Conservation (phyloP, 2,113 vertebrate species). For the Prunella fulvescens region DNA sequence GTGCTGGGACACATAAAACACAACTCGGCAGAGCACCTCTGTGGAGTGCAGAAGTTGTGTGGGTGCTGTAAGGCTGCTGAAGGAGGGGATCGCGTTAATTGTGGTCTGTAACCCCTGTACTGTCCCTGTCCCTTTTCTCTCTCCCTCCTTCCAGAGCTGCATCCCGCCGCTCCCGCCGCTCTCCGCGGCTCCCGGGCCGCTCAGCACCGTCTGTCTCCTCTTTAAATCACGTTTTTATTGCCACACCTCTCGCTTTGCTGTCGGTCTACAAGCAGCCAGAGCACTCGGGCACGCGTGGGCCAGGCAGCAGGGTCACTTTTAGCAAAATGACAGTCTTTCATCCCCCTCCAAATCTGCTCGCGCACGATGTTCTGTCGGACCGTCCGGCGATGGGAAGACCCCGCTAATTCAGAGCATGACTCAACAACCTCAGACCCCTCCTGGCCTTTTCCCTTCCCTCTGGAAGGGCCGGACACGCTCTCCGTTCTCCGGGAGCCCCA, state of each 20-base stretch:
- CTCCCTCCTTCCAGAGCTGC: accelerated
- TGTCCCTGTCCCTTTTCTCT: background rate
- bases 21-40: background rate
- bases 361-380: accelerated
- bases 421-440: background rate
- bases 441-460: too few species aligned
- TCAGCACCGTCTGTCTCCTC: background rate
- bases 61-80: accelerated
- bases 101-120: too few species aligned
- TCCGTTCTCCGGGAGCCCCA: accelerated
- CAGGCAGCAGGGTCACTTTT: too few species aligned
- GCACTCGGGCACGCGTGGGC: background rate
- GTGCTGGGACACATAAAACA: background rate
- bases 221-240: background rate
- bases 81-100: accelerated
- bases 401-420: background rate
- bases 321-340: too few species aligned
- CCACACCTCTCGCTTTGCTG: too few species aligned
- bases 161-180: accelerated
- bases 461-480: background rate
- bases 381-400: accelerated
- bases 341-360: too few species aligned
- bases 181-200: too few species aligned
- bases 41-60: too few species aligned
- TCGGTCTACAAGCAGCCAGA: background rate